A percentile compares a stretch with the other conserved stretches of the same genome.
Conservation (phyloP, 2,888 invertebrate species). For the Deilephila porcellus region DNA sequence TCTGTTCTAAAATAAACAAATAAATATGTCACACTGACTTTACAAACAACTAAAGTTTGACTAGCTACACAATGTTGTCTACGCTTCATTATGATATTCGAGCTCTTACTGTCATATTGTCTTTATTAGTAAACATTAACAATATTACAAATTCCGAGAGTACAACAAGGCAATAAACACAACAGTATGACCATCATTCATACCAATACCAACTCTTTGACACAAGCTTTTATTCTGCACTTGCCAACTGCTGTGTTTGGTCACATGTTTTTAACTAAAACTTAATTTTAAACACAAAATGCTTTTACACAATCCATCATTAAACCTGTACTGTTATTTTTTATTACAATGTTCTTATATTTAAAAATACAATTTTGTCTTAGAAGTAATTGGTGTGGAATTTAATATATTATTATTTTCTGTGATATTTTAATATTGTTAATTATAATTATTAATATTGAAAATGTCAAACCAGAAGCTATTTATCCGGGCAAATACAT, state of each 20-base stretch:
- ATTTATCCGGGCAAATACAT: slow-evolving; percentile 30
- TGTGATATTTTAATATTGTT: slow-evolving; percentile 15
- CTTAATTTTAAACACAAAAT: not conserved
- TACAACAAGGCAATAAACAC: slow-evolving; percentile 1
- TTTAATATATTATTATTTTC: not conserved
- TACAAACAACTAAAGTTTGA: slow-evolving; percentile 57
- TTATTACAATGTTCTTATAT: slow-evolving; percentile 15
- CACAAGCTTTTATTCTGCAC: not conserved
- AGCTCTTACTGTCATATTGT: slow-evolving; percentile 44
- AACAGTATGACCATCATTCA: not conserved
- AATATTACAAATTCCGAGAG: slow-evolving; percentile 15
- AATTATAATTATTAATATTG: not conserved
- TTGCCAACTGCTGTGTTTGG: not conserved
- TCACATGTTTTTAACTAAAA: too few relatives aligned
- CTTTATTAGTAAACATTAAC: slow-evolving; percentile 29
- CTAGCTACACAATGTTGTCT: slow-evolving; percentile 54
- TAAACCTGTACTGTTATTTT: slow-evolving; percentile 1
- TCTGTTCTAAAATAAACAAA: slow-evolving; percentile 51
- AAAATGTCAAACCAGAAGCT: slow-evolving; percentile 40
- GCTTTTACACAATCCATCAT: not conserved
- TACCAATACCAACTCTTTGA: not conserved
- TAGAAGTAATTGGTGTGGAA: slow-evolving; percentile 14
- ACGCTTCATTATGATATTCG: slow-evolving; percentile 35
- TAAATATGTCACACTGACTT: slow-evolving; percentile 47
- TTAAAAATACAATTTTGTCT: slow-evolving; percentile 3